A percentile compares a stretch with the other conserved stretches of the same genome.
phyloP scores from a whole-genome alignment of 2,888 invertebrate genomes.

The Tholera decimalis region DNA sequence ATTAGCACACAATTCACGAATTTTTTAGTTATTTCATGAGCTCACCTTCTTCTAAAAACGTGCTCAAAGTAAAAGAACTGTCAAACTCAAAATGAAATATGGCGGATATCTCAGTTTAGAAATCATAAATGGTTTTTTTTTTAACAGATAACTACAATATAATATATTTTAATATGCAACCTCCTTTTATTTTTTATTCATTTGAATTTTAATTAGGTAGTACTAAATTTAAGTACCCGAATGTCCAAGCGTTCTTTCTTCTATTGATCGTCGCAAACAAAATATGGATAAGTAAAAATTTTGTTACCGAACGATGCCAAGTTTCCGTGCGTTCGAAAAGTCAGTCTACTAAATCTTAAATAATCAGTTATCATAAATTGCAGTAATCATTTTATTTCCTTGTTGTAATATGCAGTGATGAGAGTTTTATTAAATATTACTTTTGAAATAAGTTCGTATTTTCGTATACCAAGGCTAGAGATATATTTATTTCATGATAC shows the following conservation, averaged over 20 bases:
- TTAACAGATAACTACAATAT: not conserved
- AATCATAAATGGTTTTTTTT: not conserved
- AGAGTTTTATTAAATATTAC: too few relatives aligned
- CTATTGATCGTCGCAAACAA: not conserved
- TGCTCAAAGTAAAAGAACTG: conserved; percentile 78
- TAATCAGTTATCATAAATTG: not conserved
- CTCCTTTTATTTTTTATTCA: not conserved
- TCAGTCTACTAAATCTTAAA: not conserved
- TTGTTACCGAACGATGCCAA: conserved; percentile 24
- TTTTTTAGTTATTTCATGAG: conserved; percentile 42
- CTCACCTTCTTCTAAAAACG: conserved; percentile 83
- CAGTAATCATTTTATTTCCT: not conserved
- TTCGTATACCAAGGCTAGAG: too few relatives aligned
- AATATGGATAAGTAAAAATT: not conserved
- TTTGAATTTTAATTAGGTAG: not conserved
- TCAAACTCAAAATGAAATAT: conserved; percentile 72
- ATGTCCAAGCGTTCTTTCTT: not conserved
- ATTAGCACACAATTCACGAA: conserved; percentile 1
- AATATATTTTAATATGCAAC: not conserved
- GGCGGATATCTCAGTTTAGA: conserved; percentile 63
- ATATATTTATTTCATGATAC: not conserved
- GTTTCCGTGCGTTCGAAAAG: conserved; percentile 32
- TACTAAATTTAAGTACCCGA: not conserved
- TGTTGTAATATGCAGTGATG: not conserved
- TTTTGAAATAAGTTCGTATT: not conserved